phyloP scores from a whole-genome alignment of 2,888 invertebrate genomes.

The Tryphoninae sp. region DNA sequence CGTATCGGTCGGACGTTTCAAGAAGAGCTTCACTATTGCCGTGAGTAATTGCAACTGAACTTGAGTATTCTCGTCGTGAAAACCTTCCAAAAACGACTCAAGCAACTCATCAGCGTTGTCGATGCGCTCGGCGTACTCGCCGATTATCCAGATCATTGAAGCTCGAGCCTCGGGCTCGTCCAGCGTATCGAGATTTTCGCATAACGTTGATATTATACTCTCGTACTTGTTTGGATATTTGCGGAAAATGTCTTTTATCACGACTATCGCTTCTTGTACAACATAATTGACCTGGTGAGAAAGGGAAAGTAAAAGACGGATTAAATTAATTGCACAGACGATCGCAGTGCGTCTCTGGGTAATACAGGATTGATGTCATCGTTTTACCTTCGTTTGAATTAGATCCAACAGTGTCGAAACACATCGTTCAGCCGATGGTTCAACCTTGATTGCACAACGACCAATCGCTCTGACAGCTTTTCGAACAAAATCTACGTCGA shows the following conservation, averaged over 20 bases:
- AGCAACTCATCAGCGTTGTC: conserved; percentile 99
- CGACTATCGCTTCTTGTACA: conserved; percentile 99
- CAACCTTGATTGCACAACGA: conserved; percentile 98
- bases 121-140: conserved; percentile 99
- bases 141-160: conserved; percentile 98
- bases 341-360: too few relatives aligned
- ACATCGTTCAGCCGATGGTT: conserved; percentile 98
- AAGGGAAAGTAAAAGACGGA: conserved; percentile 5
- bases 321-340: not conserved
- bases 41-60: conserved; percentile 98
- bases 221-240: conserved; percentile 99
- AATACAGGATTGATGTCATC: not conserved
- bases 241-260: conserved; percentile 98
- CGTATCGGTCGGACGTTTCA: conserved; percentile 98
- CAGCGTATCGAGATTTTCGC: conserved; percentile 98
- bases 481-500: conserved; percentile 99
- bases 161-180: conserved; percentile 99
- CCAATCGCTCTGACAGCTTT: conserved; percentile 99
- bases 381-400: conserved; percentile 96
- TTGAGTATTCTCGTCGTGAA: conserved; percentile 98
- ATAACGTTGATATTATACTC: conserved; percentile 99
- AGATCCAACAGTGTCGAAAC: conserved; percentile 98
- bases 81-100: conserved; percentile 98
- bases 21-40: conserved; percentile 98
- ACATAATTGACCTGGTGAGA: conserved; percentile 92